Evolutionary conservation across 2,797 vertebrate genomes (phyloP), one percentile per base, ranked within the genome.

Genomic region (Zenarchopterus dispar): DNA sequence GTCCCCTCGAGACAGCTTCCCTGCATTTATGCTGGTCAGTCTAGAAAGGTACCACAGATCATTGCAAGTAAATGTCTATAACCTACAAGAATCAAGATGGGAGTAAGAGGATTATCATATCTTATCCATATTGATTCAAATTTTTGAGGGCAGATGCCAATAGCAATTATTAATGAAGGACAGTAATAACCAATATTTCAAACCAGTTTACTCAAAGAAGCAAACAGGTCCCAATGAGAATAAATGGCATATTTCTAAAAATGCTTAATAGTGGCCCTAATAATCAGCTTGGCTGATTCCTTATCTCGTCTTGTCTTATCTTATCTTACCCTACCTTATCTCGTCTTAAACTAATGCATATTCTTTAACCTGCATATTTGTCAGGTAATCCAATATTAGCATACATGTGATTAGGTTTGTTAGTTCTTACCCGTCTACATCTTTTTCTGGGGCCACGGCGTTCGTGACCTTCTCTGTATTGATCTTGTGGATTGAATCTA

Each of bases 1-100:
- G 77, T 99, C 96, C 11, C 98, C 98, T 66, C 97, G 96, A 22
- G 98, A 95, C 46, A 99, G 95, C 63, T 97, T 99, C 47, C 98
- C 98, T 49, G 97, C 97, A 64, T 92, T 99, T 78, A 97, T 91
- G 78, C 96, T 96, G 55, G 96, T 99, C 82, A 99, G 87, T 43
- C 98, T 99, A 62, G 5, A 31, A 59, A 78, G 6, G 10, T 1
- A 56, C 2, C 23, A 28, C 19, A 17, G 19, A 22, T 51, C 39
- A 60, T 7, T n/a, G 10, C 33, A 24, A 31, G 26, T 47, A 23
- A n/a, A 43, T 15, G 22, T 17, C 48, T 15, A 36, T 46, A n/a
- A 48, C 31, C 8, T 10, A 1, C 42, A 56, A 62, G n/a, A 0
- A 52, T 13, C 28, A 43, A 21, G 13, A 28, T 23, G 0, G 54